A percentile compares a stretch with the other conserved stretches of the same genome.
Conservation (phyloP, 1,140 invertebrate genomes). For the Penaeus vannamei region DNA sequence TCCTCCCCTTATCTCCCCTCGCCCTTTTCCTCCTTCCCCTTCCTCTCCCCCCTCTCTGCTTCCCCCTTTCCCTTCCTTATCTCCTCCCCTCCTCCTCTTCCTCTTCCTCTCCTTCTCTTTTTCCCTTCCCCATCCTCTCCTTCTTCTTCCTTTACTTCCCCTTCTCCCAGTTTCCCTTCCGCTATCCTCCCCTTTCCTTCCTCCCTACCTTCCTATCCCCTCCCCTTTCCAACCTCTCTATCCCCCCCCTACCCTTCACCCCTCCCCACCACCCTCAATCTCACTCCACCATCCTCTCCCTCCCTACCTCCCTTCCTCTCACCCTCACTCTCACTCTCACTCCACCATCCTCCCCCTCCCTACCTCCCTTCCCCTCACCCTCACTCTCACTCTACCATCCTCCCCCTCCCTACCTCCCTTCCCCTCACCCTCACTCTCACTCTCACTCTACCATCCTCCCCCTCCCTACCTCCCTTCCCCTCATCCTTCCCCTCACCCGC, state of each 20-base stretch:
- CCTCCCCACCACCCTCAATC: not conserved
- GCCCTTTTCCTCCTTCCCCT: not conserved
- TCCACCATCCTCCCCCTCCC: not conserved
- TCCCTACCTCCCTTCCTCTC: too few species aligned
- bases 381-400: not conserved
- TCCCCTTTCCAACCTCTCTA: not conserved
- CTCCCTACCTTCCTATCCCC: not conserved
- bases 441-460: not conserved
- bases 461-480: not conserved
- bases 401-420: not conserved
- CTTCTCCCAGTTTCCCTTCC: not conserved
- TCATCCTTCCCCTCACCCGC: not conserved
- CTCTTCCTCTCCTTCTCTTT: not conserved
- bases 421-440: not conserved
- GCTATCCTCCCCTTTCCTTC: too few species aligned
- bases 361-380: not conserved
- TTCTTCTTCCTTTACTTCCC: not conserved
- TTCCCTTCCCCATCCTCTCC: not conserved
- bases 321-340: not conserved
- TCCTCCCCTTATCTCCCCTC: too few species aligned
- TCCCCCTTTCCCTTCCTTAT: not conserved
- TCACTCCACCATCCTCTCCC: not conserved
- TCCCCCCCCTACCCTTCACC: not conserved
- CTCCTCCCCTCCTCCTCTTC: not conserved
- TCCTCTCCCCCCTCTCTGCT: not conserved